phyloP scores from a whole-genome alignment of 2,113 vertebrate genomes.

The Grantiella picta region DNA sequence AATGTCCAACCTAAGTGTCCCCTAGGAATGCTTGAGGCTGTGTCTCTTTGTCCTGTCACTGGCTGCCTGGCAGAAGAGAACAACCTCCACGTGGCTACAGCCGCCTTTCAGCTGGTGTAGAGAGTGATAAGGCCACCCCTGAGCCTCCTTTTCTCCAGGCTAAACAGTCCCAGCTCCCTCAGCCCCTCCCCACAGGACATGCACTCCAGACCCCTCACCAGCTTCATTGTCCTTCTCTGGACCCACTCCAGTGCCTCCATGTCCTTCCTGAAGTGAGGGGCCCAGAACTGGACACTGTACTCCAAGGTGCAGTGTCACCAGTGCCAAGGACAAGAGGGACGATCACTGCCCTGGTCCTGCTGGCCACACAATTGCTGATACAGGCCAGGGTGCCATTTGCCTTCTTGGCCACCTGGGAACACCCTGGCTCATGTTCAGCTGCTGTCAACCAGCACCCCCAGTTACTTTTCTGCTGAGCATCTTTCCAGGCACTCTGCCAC shows the following conservation, averaged over 20 bases:
- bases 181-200: background rate
- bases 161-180: background rate
- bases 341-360: background rate
- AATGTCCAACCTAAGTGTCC: background rate
- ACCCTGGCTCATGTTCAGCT: background rate
- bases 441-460: background rate
- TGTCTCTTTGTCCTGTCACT: background rate
- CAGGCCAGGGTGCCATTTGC: background rate
- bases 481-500: background rate
- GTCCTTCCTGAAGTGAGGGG: too few species aligned
- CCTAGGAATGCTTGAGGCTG: background rate
- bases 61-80: background rate
- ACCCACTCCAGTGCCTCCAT: background rate
- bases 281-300: too few species aligned
- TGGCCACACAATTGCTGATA: background rate
- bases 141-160: background rate
- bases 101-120: background rate
- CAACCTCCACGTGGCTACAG: background rate
- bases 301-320: background rate
- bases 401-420: background rate
- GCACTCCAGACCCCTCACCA: background rate
- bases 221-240: background rate
- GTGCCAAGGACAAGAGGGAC: accelerated
- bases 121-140: background rate
- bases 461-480: background rate